Percentiles rank a stretch among this genome's conserved stretches.
phyloP scores from a whole-genome alignment of 2,113 vertebrate genomes.

The Cercopithecus mona region DNA sequence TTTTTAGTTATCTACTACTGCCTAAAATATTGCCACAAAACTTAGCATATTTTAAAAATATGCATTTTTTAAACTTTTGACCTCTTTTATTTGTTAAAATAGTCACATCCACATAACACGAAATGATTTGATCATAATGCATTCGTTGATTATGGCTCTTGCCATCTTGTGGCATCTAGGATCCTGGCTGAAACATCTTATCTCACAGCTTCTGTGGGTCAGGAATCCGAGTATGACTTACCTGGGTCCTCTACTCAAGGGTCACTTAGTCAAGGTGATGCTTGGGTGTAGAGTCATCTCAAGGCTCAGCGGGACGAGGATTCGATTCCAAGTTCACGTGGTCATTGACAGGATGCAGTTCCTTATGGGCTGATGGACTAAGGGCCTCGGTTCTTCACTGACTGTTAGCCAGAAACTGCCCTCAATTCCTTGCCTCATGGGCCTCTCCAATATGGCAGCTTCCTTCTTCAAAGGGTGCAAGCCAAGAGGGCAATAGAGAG shows the following conservation, averaged over 20 bases:
- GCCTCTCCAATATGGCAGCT: neutral
- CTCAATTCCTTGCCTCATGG: neutral
- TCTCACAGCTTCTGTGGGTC: neutral
- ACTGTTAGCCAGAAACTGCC: neutral
- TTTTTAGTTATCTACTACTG: neutral
- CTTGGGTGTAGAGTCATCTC: neutral
- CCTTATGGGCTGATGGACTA: neutral
- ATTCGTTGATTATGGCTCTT: constrained; percentile 69
- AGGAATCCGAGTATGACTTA: neutral
- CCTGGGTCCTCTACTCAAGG: neutral
- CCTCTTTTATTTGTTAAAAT: constrained; percentile 51
- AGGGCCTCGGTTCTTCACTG: neutral
- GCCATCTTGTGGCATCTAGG: constrained; percentile 88
- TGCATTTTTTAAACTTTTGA: neutral
- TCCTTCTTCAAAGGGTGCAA: neutral
- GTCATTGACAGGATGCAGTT: neutral
- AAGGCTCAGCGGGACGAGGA: neutral
- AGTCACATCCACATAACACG: neutral
- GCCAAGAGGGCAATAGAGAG: neutral
- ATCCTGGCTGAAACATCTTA: constrained; percentile 88
- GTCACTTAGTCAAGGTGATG: neutral
- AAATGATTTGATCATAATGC: neutral
- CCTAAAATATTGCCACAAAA: neutral
- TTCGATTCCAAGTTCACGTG: neutral
- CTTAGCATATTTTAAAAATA: neutral